Percentiles rank a stretch among this genome's conserved stretches.
phyloP scores from a whole-genome alignment of 2,888 invertebrate species.

The Drosophila siamana region DNA sequence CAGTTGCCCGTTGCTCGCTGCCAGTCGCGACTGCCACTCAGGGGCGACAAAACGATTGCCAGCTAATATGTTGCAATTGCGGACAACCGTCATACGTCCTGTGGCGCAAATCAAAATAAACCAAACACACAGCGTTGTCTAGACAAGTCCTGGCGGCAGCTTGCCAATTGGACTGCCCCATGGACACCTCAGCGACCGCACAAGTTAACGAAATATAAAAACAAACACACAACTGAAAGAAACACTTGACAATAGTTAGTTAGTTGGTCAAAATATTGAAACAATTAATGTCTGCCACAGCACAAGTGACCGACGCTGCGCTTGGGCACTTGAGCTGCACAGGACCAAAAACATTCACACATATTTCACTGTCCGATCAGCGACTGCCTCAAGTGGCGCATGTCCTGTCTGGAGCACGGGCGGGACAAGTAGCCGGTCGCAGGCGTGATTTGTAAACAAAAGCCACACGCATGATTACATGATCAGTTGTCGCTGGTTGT shows the following conservation, averaged over 20 bases:
- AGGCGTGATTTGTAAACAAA: constrained; percentile 75
- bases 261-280: constrained; percentile 59
- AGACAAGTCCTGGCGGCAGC: constrained; percentile 50
- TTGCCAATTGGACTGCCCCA: constrained; percentile 48
- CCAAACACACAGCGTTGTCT: constrained; percentile 52
- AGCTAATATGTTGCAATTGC: constrained; percentile 56
- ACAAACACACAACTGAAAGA: not conserved
- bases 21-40: constrained; percentile 35
- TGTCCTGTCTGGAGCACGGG: constrained; percentile 44
- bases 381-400: constrained; percentile 58
- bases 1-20: not conserved
- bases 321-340: constrained; percentile 52
- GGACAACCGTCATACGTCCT: constrained; percentile 48
- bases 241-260: constrained; percentile 42
- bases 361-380: constrained; percentile 60
- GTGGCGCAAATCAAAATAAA: constrained; percentile 70
- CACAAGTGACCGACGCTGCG: constrained; percentile 1
- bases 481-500: constrained; percentile 48
- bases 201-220: constrained; percentile 10
- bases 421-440: constrained; percentile 47
- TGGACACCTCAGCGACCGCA: constrained; percentile 26
- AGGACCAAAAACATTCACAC: constrained; percentile 59
- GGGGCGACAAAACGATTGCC: constrained; percentile 57
- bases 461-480: constrained; percentile 66
- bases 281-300: constrained; percentile 50